phyloP scores from a whole-genome alignment of 2,113 vertebrate genomes.

The Chauna torquata region DNA sequence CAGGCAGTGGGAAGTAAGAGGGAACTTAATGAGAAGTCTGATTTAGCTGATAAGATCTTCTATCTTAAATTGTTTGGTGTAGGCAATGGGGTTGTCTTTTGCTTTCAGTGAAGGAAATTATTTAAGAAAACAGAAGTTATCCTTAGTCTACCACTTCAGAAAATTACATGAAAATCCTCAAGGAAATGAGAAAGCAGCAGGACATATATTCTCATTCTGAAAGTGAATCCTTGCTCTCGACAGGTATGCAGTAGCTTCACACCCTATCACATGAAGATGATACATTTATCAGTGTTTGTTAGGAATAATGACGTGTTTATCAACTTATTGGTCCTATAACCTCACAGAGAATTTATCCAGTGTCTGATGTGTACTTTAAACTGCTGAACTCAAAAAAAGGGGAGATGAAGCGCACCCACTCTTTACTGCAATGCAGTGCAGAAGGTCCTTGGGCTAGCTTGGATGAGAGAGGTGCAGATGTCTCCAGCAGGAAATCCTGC shows the following conservation, averaged over 20 bases:
- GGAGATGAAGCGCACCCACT: rapidly evolving
- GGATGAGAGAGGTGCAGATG: background rate
- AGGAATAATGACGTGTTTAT: background rate
- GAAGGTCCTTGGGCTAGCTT: background rate
- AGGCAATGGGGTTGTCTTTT: background rate
- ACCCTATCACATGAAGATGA: background rate
- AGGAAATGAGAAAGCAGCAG: background rate
- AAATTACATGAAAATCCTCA: background rate
- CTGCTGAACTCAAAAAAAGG: background rate
- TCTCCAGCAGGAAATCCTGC: background rate
- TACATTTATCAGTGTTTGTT: background rate
- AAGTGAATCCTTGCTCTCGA: background rate
- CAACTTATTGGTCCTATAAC: background rate
- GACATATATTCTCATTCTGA: background rate
- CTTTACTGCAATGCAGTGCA: rapidly evolving
- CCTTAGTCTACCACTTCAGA: background rate
- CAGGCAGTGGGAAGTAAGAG: background rate
- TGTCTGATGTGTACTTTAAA: background rate
- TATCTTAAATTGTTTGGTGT: background rate
- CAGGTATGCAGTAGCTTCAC: background rate
- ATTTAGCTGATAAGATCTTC: background rate
- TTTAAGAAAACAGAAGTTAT: background rate
- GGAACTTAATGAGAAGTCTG: background rate
- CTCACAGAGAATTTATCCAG: background rate
- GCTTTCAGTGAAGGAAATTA: background rate